phyloP scores from a whole-genome alignment of 2,113 vertebrate genomes.

The Pteronura brasiliensis region DNA sequence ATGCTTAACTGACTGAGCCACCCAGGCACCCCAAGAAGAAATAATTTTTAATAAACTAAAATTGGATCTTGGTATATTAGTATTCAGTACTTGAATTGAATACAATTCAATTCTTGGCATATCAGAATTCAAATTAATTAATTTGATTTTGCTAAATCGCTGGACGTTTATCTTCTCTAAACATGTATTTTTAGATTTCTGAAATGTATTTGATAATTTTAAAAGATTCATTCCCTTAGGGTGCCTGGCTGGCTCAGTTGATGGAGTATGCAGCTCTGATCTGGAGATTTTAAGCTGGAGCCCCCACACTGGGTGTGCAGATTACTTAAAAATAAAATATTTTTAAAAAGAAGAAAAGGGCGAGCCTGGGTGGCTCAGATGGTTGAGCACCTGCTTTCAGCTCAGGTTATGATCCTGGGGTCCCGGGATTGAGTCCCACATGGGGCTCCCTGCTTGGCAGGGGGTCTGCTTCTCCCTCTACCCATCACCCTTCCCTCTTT shows the following conservation, averaged over 20 bases:
- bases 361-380: neutral
- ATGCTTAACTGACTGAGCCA: neutral
- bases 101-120: neutral
- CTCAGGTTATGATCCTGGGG: neutral
- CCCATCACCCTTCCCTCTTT: neutral
- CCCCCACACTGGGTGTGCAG: neutral
- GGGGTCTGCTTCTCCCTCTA: neutral
- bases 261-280: neutral
- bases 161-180: slow-evolving; percentile 2
- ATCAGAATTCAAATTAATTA: neutral
- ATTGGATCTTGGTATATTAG: neutral
- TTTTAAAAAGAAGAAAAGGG: neutral
- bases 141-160: slow-evolving; percentile 22
- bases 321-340: neutral
- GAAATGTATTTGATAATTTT: neutral
- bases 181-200: slow-evolving; percentile 2
- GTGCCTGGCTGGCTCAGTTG: neutral
- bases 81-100: neutral
- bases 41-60: neutral
- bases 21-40: neutral
- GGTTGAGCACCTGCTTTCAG: neutral
- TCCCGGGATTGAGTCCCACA: neutral
- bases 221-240: neutral
- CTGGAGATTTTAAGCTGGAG: neutral
- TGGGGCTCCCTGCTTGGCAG: too few species aligned